These are phyloP conservation scores for Balaeniceps rex DNA, from an alignment of 2,113 vertebrate genomes.

Conservation along the genomic window DNA sequence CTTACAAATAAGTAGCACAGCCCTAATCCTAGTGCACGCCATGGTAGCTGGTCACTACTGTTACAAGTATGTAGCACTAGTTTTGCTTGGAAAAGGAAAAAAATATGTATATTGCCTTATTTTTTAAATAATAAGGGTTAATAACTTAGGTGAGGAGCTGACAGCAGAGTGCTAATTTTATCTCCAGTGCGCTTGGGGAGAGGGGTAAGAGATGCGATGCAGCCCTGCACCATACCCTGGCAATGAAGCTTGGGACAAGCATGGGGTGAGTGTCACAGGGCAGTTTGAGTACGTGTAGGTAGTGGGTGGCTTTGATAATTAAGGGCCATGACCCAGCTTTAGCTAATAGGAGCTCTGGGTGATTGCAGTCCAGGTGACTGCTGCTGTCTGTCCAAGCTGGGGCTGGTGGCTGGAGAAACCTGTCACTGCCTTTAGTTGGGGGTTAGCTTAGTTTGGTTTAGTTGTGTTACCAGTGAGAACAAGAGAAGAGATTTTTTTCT, in stretches of 20 bases:
- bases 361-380: background rate
- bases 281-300: background rate
- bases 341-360: background rate
- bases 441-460: background rate
- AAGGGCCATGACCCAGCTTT: background rate
- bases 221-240: background rate
- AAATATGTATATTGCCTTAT: background rate
- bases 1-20: background rate
- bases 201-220: background rate
- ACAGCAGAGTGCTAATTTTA: background rate
- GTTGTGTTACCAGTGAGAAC: background rate
- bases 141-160: background rate
- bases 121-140: background rate
- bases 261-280: background rate
- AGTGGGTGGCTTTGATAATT: background rate
- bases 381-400: background rate
- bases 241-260: background rate
- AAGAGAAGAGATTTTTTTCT: background rate
- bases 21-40: background rate
- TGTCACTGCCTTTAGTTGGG: background rate
- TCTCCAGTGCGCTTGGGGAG: background rate
- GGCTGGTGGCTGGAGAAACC: background rate
- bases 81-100: background rate
- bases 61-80: background rate
- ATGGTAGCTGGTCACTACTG: background rate